Base-by-base conservation (phyloP, 1,140 invertebrate species). In the Bombus fervidus region DNA sequence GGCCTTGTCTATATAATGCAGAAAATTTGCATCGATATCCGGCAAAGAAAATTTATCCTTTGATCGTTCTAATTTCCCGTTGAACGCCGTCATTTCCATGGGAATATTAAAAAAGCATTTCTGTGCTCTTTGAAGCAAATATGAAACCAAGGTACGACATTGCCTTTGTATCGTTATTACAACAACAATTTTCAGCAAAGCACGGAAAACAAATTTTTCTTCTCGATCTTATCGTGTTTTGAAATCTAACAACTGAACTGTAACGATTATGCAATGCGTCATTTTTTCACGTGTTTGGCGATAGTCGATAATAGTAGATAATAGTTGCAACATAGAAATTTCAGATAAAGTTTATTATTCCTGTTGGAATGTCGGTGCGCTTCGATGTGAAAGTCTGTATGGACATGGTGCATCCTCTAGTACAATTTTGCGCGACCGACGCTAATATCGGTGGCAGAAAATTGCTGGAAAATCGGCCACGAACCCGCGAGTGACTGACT, bases 391-490 rank as follows among this genome's bases (percentile, higher is more conserved):
- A 90, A 91, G 81, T 75, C 22, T 75, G 77, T 76, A 89, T 83
- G 83, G 73, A 71, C 84, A 86, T 81, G 85, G 31, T 68, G 81
- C 81, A 66, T 86, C 80, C 62, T 86, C 43, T 31, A n/a, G 15
- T 37, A 18, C 39, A 69, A 78, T 83, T 43, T 78, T 28, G n/a
- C 69, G 22, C 47, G 18, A 53, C 18, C 47, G 18, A 75, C 3
- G 73, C 66, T 66, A 72, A 68, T 77, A 74, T 47, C 81, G 69
- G 74, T 85, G 88, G 75, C 88, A 85, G 86, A 85, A 89, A 89
- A 89, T 81, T 85, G 22, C 88, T 89, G 86, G 89, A 87, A 90
- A 90, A 90, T 90, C 86, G 79, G 85, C 87, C 89, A 89, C 86
- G 86, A 81, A 72, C 87, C 3, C 28, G 9, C 59, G 10, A n/a